Conservation (phyloP, 1,140 invertebrate genomes). For the Ruditapes philippinarum region DNA sequence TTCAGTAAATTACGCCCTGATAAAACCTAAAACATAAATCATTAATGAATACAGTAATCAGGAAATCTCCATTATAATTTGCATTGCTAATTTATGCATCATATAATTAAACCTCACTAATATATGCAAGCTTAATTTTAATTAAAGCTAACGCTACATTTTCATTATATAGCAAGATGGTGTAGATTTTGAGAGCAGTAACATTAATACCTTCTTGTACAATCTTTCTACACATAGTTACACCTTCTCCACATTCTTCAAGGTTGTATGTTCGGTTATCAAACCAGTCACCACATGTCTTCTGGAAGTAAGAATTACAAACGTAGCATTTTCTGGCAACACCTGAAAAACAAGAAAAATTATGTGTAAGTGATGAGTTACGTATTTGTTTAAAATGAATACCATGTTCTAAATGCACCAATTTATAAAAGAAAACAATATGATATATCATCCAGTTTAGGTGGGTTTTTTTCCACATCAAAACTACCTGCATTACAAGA, state of each 20-base stretch:
- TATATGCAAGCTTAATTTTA: too few species aligned
- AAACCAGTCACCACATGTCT: conserved; percentile 86
- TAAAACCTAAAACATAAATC: too few species aligned
- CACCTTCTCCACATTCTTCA: conserved; percentile 77
- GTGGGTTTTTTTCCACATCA: too few species aligned
- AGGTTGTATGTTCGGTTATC: conserved; percentile 85
- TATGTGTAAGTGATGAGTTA: background rate
- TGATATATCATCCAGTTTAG: background rate
- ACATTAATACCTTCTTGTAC: conserved; percentile 86
- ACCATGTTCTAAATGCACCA: background rate
- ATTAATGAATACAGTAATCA: too few species aligned
- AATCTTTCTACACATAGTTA: conserved; percentile 85
- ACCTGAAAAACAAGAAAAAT: conserved; percentile 40
- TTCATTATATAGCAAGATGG: too few species aligned
- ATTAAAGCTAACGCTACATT: too few species aligned
- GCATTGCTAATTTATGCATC: too few species aligned
- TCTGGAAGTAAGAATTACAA: conserved; percentile 86
- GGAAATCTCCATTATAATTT: too few species aligned
- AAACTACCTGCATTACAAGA: too few species aligned
- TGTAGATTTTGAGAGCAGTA: too few species aligned
- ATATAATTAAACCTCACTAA: too few species aligned
- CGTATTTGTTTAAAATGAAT: background rate
- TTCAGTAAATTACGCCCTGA: too few species aligned
- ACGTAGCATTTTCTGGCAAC: conserved; percentile 84
- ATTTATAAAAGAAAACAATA: background rate